These are phyloP conservation scores for Rhopalosiphum nymphaeae DNA, from an alignment of 2,888 invertebrate genomes.

Conservation along the genomic window DNA sequence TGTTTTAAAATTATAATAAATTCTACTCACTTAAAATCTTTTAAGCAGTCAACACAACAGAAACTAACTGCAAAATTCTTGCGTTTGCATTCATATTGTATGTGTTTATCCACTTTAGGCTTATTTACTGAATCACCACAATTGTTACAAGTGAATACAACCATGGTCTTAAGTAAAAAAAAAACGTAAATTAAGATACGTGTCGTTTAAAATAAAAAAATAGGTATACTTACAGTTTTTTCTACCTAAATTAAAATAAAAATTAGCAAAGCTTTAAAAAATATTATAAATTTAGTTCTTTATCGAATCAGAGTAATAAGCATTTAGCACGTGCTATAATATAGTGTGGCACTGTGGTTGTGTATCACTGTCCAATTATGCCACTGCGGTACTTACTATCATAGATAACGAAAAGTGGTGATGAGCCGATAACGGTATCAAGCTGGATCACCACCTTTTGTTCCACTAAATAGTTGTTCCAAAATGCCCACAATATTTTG, in stretches of 20 bases:
- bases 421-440: no score
- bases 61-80: conserved; percentile 62
- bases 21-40: conserved; percentile 66
- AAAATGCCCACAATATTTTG: no score
- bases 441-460: no score
- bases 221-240: neutral
- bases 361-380: no score
- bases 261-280: neutral
- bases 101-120: conserved; percentile 66
- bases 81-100: conserved; percentile 63
- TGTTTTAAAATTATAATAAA: neutral
- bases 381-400: no score
- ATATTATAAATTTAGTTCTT: neutral
- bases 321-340: neutral
- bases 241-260: neutral
- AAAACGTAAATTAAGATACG: neutral
- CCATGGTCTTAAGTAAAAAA: conserved; percentile 56
- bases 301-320: neutral
- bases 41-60: conserved; percentile 66
- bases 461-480: no score
- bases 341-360: neutral
- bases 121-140: conserved; percentile 66
- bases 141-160: conserved; percentile 66
- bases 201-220: neutral
- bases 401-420: no score